phyloP scores from a whole-genome alignment of 2,113 vertebrate species.

The Ptyas mucosa region DNA sequence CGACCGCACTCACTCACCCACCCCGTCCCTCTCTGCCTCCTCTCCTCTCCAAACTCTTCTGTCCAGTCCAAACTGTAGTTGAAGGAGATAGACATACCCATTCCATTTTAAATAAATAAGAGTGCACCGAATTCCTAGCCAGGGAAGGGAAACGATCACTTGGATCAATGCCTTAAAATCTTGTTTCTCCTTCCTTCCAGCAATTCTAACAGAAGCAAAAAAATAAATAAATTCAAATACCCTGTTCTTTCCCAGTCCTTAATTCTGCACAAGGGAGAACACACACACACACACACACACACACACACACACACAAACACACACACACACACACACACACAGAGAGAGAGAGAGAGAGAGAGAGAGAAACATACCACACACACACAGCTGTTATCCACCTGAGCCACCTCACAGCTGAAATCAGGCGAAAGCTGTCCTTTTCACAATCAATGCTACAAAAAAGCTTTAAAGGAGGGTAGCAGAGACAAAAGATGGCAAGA shows the following conservation, averaged over 20 bases:
- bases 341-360: too few relatives aligned
- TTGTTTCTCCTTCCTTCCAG: not conserved
- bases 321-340: too few relatives aligned
- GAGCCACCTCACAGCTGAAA: not conserved
- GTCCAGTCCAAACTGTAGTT: not conserved
- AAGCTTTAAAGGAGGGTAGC: constrained; percentile 5
- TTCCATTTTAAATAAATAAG: not conserved
- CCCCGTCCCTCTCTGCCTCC: not conserved
- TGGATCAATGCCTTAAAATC: not conserved
- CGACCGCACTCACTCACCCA: too few relatives aligned
- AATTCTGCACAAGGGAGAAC: not conserved
- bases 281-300: too few relatives aligned
- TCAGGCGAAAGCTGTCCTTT: not conserved
- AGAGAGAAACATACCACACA: too few relatives aligned
- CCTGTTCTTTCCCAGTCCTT: not conserved
- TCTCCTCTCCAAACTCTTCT: too few relatives aligned
- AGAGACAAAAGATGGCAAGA: constrained; percentile 32
- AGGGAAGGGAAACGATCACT: constrained; percentile 4
- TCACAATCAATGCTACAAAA: constrained; percentile 31
- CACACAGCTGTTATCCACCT: not conserved
- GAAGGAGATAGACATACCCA: not conserved
- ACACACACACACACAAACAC: too few relatives aligned
- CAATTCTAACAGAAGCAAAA: not conserved
- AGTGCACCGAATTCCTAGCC: not conserved
- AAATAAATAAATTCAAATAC: not conserved